phyloP scores from a whole-genome alignment of 2,113 vertebrate genomes.

The Lepisosteus osseus region DNA sequence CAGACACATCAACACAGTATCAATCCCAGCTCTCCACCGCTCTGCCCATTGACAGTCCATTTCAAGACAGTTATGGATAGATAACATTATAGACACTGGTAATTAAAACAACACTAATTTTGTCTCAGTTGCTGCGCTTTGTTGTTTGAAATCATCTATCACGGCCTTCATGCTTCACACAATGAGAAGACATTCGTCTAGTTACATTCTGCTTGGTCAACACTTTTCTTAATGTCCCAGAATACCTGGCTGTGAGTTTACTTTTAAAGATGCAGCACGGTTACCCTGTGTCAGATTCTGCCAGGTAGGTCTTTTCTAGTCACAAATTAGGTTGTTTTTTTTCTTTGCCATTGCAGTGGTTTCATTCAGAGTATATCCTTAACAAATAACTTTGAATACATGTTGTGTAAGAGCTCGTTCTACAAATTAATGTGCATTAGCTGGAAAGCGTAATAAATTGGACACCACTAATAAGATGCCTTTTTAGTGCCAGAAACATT shows the following conservation, averaged over 20 bases:
- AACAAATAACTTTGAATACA: too few relatives aligned
- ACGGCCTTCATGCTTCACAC: conserved; percentile 72
- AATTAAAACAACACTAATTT: conserved; percentile 91
- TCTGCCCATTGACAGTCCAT: conserved; percentile 53
- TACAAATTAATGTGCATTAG: too few relatives aligned
- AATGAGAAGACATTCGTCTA: conserved; percentile 74
- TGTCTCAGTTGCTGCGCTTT: conserved; percentile 78
- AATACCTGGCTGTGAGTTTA: conserved; percentile 53
- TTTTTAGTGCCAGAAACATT: too few relatives aligned
- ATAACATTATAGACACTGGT: conserved; percentile 80
- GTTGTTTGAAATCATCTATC: conserved; percentile 79
- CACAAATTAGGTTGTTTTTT: too few relatives aligned
- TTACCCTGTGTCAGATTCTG: not conserved
- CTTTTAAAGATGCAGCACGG: conserved; percentile 36
- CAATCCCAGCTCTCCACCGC: conserved; percentile 27
- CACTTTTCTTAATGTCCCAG: conserved; percentile 55
- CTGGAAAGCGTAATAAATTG: too few relatives aligned
- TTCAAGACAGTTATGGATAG: conserved; percentile 78
- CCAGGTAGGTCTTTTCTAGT: not conserved
- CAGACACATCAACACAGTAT: conserved; percentile 25
- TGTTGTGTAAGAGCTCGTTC: too few relatives aligned
- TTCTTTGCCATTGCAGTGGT: too few relatives aligned
- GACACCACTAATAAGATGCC: too few relatives aligned
- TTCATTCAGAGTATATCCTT: too few relatives aligned
- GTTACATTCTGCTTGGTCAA: conserved; percentile 68